Evolutionary conservation across 2,797 vertebrate genomes (phyloP).

Genomic region (Syndactyla subalaris): DNA sequence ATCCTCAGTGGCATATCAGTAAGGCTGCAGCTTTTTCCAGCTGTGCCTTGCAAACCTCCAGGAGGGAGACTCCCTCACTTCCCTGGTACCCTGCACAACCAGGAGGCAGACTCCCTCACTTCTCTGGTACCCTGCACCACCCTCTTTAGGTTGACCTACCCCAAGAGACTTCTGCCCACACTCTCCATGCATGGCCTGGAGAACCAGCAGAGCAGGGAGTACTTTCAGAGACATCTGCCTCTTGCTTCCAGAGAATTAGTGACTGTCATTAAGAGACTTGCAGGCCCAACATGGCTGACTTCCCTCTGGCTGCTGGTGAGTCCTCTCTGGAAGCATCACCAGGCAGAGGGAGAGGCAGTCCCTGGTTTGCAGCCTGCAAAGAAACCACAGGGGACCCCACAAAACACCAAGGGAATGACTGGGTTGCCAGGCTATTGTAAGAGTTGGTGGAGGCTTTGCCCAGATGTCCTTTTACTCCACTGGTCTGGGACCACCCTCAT

Average conservation of each 20-base stretch:
- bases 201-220: not conserved
- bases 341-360: not conserved
- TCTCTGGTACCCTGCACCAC: not conserved
- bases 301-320: too few relatives aligned
- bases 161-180: not conserved
- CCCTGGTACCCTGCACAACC: not conserved
- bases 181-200: not conserved
- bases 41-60: not conserved
- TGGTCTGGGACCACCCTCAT: not conserved
- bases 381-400: not conserved
- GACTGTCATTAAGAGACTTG: too few relatives aligned
- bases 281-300: too few relatives aligned
- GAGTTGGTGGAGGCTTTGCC: not conserved
- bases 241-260: not conserved
- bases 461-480: not conserved
- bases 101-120: not conserved
- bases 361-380: not conserved
- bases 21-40: not conserved
- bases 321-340: too few relatives aligned
- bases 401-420: not conserved
- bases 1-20: not conserved
- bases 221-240: not conserved
- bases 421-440: not conserved
- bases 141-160: not conserved
- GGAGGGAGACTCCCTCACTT: not conserved